Evolutionary conservation across 2,888 invertebrate species (phyloP), one percentile per base, ranked within the genome.

Genomic region (Acleris sparsana): DNA sequence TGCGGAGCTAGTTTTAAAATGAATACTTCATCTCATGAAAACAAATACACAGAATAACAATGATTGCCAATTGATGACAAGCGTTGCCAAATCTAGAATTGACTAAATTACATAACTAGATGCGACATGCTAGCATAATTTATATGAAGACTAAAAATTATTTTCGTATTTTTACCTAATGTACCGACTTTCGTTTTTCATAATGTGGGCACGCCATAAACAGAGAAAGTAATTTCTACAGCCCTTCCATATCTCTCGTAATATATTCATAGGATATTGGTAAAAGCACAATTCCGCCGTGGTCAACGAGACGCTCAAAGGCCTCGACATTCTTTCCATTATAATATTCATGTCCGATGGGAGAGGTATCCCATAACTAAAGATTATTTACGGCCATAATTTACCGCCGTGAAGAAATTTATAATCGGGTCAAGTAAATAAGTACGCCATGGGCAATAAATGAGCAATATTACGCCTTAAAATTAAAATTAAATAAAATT

Each of bases 251-350:
- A 79, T 80, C 78, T 79, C 79, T 80, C 73, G 78, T 86, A 85
- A 86, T 83, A 79, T 87, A 87, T 87, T 86, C 86, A 87, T 87
- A 82, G 82, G 82, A 77, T 83, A 77, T 72, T 71, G 74, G 76
- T 77, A 77, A 78, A 78, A 80, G 78, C 78, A 76, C 77, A 74
- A 73, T 79, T 85, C 77, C 72, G 71, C 70, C 70, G 72, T 79
- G 86, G 85, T 83, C 85, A 86, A 73, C 80, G 75, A 76, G 73
- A 72, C 74, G 67, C 72, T 79, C 80, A 80, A 79, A 82, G 78
- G 79, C 78, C 80, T 76, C 69, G 75, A 76, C 72, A 71, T 77
- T 73, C 73, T 72, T 73, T 72, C 74, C 73, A 81, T 83, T 84
- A 83, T 74, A 83, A 84, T 85, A 84, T 85, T 83, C 77, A 83